phyloP scores from a whole-genome alignment of 2,113 vertebrate species.

The Takifugu flavidus region DNA sequence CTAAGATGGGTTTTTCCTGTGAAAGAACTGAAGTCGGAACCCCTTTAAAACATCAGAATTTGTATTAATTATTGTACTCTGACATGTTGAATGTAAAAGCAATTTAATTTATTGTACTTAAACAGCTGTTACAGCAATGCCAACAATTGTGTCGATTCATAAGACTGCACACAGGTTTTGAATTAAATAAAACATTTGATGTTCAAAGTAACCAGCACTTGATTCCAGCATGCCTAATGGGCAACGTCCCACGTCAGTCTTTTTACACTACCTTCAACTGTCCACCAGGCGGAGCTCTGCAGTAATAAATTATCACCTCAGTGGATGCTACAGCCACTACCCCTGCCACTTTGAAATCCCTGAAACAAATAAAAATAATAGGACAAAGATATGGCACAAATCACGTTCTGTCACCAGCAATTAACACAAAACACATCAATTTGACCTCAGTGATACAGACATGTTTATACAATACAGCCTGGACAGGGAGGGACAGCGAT shows the following conservation, averaged over 20 bases:
- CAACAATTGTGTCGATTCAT: conserved; percentile 45
- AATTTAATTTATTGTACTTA: conserved; percentile 41
- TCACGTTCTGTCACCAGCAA: conserved; percentile 37
- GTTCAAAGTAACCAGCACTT: conserved; percentile 3
- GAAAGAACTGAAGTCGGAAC: background rate
- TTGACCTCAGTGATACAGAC: conserved; percentile 8
- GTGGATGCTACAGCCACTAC: conserved; percentile 24
- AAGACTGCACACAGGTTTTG: conserved; percentile 62
- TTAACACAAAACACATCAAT: conserved; percentile 19
- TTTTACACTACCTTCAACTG: background rate
- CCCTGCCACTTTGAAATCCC: conserved; percentile 32
- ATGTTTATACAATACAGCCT: background rate
- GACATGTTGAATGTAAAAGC: conserved; percentile 46
- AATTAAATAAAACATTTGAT: conserved; percentile 25
- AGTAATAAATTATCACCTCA: conserved; percentile 32
- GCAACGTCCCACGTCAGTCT: conserved; percentile 18
- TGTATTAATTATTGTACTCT: conserved; percentile 51
- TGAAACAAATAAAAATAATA: conserved; percentile 30
- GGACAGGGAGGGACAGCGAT: background rate
- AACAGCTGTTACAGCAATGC: conserved; percentile 42
- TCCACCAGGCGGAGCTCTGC: conserved; percentile 60
- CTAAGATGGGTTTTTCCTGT: background rate
- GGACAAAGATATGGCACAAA: conserved; percentile 55
- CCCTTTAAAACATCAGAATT: conserved; percentile 12
- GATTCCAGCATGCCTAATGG: conserved; percentile 16